Base-by-base conservation (phyloP, 2,797 vertebrate species). In the Alauda arvensis region DNA sequence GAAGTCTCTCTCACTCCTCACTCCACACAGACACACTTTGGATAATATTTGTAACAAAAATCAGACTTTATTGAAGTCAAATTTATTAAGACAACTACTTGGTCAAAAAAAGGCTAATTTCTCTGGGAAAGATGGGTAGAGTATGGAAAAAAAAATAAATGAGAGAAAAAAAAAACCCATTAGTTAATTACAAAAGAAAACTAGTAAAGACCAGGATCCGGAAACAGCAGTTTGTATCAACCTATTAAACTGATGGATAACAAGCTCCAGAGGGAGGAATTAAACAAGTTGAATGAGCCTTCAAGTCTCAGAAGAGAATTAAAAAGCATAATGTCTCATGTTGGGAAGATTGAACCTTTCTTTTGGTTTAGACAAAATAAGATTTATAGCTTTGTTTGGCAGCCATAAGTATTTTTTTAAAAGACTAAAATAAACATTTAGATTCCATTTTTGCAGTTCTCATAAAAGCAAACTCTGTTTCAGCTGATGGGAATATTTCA, bases 231-330 rank as follows among this genome's bases (percentile, higher is more conserved):
- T 87, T 87, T 87, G 60, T 76, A 76, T 87, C 57, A 72, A 55
- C 63, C 87, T 88, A 43, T 83, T 88, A 88, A 88, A 91, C 46
- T 81, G 60, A 91, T 40, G 67, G 78, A 85, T 91, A 91, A 93
- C 55, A 91, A 93, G 82, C 68, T 94, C 88, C 90, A 78, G 77
- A 87, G 88, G 87, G 87, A 94, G 70, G 61, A 91, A 94, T 90
- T 93, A 91, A 91, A 92, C 63, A 56, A 90, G 76, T 56, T 69
- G 63, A 68, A 83, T 67, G 52, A 90, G 63, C 66, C 60, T 84
- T 72, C 49, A 46, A 33, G 70, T 60, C 79, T 88, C 88, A 77
- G 37, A 94, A 92, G 62, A 92, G 82, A 93, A 91, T 88, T 83
- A 88, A 78, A 94, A 92, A 63, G 24, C 62, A 60, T 69, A 80